These are phyloP conservation scores for Beroe forskalii DNA, from an alignment of 37 sponge, comb jelly and placozoan genomes.

Conservation along the genomic window DNA sequence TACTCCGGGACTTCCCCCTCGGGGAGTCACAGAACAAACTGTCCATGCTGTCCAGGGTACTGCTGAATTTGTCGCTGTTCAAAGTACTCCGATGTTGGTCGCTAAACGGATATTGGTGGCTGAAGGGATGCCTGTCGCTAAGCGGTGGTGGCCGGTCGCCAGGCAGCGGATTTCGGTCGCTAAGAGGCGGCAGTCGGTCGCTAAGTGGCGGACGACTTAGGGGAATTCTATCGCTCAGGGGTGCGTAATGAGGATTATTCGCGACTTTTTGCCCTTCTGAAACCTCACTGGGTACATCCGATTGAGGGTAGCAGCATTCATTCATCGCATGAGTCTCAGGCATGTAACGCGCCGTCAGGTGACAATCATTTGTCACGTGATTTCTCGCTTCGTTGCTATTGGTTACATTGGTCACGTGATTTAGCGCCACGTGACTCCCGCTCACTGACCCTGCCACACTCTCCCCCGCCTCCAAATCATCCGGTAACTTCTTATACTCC, in stretches of 20 bases:
- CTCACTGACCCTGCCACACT: not conserved
- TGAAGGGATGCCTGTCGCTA: too few species aligned
- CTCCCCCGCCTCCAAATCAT: not conserved
- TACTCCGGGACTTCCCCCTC: too few species aligned
- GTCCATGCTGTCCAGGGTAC: not conserved
- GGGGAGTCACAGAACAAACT: too few species aligned
- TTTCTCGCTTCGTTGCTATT: not conserved
- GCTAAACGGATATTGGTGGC: too few species aligned
- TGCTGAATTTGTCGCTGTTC: not conserved
- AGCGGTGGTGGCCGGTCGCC: too few species aligned
- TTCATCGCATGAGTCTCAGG: not conserved
- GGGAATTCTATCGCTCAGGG: not conserved
- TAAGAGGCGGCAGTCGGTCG: too few species aligned
- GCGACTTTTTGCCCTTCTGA: not conserved
- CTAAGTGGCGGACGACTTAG: too few species aligned
- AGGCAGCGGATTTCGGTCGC: too few species aligned
- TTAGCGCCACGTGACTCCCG: not conserved
- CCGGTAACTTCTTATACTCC: not conserved
- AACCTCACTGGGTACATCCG: not conserved
- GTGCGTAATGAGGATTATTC: slow-evolving; percentile 18
- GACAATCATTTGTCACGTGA: not conserved
- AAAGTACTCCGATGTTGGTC: not conserved
- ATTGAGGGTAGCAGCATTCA: too few species aligned
- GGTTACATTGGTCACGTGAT: not conserved
- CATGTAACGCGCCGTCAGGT: not conserved